A percentile compares a stretch with the other conserved stretches of the same genome.
Conservation (phyloP, 2,113 vertebrate genomes). For the Neogobius melanostomus region DNA sequence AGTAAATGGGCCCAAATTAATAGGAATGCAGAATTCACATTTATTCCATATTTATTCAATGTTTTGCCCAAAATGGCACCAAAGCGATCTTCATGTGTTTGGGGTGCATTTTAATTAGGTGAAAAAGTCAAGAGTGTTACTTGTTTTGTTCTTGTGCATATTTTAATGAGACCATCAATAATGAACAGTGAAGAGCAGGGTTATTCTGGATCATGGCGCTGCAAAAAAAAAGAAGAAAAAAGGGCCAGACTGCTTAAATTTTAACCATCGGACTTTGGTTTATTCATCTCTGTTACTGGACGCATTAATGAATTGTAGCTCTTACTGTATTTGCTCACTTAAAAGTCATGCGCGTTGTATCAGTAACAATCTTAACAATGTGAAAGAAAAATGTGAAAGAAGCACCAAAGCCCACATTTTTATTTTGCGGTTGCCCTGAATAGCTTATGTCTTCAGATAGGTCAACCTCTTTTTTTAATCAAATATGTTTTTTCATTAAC, state of each 20-base stretch:
- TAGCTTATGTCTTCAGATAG: too few relatives aligned
- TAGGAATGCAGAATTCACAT: background rate
- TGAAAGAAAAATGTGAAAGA: background rate
- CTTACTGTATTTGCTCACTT: background rate
- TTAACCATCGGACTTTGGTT: constrained; percentile 43
- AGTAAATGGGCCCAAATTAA: constrained; percentile 1
- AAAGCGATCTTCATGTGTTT: constrained; percentile 13
- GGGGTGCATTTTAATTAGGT: constrained; percentile 11
- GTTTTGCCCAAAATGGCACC: background rate
- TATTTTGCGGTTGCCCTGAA: too few relatives aligned
- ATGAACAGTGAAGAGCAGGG: constrained; percentile 54
- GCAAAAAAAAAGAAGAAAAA: constrained; percentile 23
- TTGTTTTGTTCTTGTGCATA: constrained; percentile 74
- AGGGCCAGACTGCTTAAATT: constrained; percentile 36
- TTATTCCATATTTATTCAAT: background rate
- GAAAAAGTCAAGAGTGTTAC: constrained; percentile 3
- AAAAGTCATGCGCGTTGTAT: too few relatives aligned
- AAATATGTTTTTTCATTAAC: too few relatives aligned
- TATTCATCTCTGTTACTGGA: constrained; percentile 10
- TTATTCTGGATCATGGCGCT: constrained; percentile 18
- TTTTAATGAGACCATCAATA: constrained; percentile 74
- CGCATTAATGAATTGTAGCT: constrained; percentile 31
- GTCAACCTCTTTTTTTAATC: too few relatives aligned
- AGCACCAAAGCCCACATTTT: background rate
- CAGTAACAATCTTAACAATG: too few relatives aligned